Conservation (phyloP, 2,797 vertebrate genomes). For the Bradypodion pumilum region DNA sequence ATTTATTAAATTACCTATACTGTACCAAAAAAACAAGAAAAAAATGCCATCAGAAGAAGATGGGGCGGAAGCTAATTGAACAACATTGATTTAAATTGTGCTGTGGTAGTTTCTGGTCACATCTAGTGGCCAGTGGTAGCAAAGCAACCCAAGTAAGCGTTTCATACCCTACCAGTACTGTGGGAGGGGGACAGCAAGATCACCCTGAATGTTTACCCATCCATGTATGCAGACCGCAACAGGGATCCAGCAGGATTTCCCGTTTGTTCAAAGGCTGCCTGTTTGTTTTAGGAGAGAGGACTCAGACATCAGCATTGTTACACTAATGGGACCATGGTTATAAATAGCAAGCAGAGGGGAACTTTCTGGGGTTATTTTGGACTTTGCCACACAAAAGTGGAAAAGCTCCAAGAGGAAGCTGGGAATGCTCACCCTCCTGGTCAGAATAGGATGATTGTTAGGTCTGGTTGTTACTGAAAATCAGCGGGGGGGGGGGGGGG, state of each 20-base stretch:
- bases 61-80: neutral
- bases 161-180: rapidly evolving
- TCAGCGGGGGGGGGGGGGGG: neutral
- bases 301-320: constrained; percentile 72
- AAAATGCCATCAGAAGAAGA: neutral
- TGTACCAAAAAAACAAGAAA: neutral
- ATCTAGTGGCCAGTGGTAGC: constrained; percentile 1
- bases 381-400: constrained; percentile 69
- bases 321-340: constrained; percentile 58
- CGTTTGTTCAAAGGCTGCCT: constrained; percentile 65
- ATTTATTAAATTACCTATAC: neutral
- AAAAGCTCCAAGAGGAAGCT: constrained; percentile 67
- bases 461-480: constrained; percentile 54
- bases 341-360: constrained; percentile 71
- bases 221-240: constrained; percentile 57
- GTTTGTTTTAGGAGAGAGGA: constrained; percentile 73
- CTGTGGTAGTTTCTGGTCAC: neutral
- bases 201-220: constrained; percentile 53
- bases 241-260: constrained; percentile 73
- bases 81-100: neutral
- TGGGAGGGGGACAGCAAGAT: rapidly evolving
- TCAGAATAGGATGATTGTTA: constrained; percentile 27
- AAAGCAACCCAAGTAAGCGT: neutral
- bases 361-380: constrained; percentile 66
- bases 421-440: constrained; percentile 50